Conservation (phyloP, 2,888 invertebrate genomes). For the Mythimna ferrago region DNA sequence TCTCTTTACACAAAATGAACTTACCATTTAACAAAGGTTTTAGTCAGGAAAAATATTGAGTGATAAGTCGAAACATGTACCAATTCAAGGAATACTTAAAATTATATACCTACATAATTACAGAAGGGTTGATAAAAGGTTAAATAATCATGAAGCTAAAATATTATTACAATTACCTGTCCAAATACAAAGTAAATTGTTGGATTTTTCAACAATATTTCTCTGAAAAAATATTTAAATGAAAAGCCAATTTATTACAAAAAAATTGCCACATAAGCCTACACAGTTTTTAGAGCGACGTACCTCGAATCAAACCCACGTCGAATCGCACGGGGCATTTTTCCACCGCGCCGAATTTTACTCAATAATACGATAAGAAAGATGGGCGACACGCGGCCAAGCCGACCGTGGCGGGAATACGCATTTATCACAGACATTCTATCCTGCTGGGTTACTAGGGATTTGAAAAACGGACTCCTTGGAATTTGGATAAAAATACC, state of each 20-base stretch:
- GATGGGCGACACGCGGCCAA: conserved; percentile 62
- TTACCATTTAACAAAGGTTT: conserved; percentile 21
- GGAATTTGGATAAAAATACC: conserved; percentile 54
- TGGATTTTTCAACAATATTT: too few species aligned
- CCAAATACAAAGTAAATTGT: too few species aligned
- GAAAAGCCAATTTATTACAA: conserved; percentile 8
- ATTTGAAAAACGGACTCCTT: conserved; percentile 48
- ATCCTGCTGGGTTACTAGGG: conserved; percentile 53
- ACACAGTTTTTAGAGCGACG: conserved; percentile 17
- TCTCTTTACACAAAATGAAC: conserved; percentile 39
- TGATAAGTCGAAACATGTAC: conserved; percentile 4
- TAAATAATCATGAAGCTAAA: not conserved
- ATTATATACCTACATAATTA: not conserved
- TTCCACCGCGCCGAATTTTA: conserved; percentile 47
- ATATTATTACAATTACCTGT: too few species aligned
- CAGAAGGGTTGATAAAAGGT: not conserved
- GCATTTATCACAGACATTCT: conserved; percentile 65
- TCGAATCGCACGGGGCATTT: conserved; percentile 38
- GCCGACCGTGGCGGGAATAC: conserved; percentile 57
- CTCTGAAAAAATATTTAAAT: not conserved
- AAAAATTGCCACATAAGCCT: conserved; percentile 1
- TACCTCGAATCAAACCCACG: conserved; percentile 30
- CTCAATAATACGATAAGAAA: conserved; percentile 63
- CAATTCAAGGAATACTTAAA: not conserved
- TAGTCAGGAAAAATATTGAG: conserved; percentile 16